Percentiles rank a stretch among this genome's conserved stretches.
Conservation (phyloP, 2,797 vertebrate species). For the Scleropages formosus region DNA sequence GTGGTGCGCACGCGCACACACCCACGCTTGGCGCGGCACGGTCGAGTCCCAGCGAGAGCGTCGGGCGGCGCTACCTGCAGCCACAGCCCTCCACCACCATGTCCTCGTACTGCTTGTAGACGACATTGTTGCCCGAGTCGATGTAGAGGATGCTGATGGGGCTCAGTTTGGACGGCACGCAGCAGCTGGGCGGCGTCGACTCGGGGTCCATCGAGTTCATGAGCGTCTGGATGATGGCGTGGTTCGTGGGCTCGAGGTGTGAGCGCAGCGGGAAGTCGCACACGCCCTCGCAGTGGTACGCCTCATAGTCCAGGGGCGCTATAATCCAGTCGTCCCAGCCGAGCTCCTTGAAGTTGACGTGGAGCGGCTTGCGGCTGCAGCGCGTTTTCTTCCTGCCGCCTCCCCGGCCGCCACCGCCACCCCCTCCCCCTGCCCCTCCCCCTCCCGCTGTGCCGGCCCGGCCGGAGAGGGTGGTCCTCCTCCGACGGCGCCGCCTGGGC, state of each 20-base stretch:
- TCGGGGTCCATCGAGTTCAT: constrained; percentile 86
- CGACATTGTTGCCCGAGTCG: constrained; percentile 83
- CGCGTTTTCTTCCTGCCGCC: constrained; percentile 62
- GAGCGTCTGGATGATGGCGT: constrained; percentile 84
- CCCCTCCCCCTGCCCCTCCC: constrained; percentile 46
- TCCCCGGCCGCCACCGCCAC: constrained; percentile 53
- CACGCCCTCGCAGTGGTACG: constrained; percentile 79
- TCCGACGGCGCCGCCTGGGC: constrained; percentile 57
- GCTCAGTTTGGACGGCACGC: constrained; percentile 81
- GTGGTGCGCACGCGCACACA: constrained; percentile 29
- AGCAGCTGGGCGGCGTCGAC: constrained; percentile 79
- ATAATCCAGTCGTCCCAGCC: constrained; percentile 89
- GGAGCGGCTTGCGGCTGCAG: constrained; percentile 77
- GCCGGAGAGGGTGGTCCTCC: constrained; percentile 56
- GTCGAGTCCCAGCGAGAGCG: not conserved
- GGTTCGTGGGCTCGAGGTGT: constrained; percentile 83
- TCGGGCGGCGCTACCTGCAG: constrained; percentile 76
- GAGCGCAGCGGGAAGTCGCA: constrained; percentile 83
- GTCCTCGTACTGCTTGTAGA: constrained; percentile 87
- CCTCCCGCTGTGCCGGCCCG: constrained; percentile 40
- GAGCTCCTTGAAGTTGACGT: constrained; percentile 83
- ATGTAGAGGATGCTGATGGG: constrained; percentile 86
- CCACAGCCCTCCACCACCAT: constrained; percentile 85
- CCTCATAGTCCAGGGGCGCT: constrained; percentile 82
- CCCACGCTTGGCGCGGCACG: not conserved